Conservation (phyloP, 2,888 invertebrate genomes). For the Dioctria linearis region DNA sequence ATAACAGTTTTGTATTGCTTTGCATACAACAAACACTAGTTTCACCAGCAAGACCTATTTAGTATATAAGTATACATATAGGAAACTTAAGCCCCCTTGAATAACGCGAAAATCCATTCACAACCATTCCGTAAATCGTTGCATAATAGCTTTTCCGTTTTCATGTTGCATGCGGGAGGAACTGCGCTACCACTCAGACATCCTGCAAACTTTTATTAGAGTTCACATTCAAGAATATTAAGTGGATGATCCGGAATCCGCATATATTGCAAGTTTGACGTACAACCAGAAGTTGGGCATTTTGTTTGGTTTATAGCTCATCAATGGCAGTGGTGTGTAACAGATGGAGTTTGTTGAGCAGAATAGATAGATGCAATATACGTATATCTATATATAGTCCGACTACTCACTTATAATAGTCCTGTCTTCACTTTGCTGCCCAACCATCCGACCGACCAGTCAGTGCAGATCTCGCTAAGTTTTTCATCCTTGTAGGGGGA, state of each 20-base stretch:
- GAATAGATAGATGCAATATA: neutral
- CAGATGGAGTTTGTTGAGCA: constrained; percentile 32
- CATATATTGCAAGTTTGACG: constrained; percentile 39
- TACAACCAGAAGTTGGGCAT: constrained; percentile 26
- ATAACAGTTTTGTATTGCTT: too few relatives aligned
- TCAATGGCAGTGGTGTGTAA: constrained; percentile 35
- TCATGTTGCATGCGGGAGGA: neutral
- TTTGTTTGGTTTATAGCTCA: constrained; percentile 44
- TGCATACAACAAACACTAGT: too few relatives aligned
- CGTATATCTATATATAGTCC: neutral
- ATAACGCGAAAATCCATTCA: constrained; percentile 6
- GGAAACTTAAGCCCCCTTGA: too few relatives aligned
- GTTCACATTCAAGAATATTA: constrained; percentile 34
- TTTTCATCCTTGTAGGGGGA: neutral
- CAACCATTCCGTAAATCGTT: constrained; percentile 7
- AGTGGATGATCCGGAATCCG: constrained; percentile 31
- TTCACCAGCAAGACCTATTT: too few relatives aligned
- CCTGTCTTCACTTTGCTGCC: neutral
- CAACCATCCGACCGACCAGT: neutral
- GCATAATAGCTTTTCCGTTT: constrained; percentile 19
- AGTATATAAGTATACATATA: neutral
- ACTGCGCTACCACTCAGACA: neutral
- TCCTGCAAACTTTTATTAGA: constrained; percentile 34
- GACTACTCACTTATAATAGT: neutral
- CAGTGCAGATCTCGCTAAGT: neutral